Percentiles rank a stretch among this genome's conserved stretches.
Conservation (phyloP, 2,797 vertebrate species). For the Allobates femoralis region DNA sequence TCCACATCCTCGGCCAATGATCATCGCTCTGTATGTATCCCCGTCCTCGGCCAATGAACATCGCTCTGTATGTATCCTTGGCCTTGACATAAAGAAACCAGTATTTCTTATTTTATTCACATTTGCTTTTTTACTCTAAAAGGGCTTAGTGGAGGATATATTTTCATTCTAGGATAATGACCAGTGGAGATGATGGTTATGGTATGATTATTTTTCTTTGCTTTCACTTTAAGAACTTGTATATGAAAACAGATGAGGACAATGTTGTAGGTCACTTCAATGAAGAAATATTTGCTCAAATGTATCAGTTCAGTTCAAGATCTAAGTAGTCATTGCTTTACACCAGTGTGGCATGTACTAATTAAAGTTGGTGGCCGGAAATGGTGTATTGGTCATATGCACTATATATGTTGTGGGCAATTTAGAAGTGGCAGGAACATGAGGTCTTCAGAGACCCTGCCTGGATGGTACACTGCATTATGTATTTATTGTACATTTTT, state of each 20-base stretch:
- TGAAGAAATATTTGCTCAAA: background rate
- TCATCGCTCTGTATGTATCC: background rate
- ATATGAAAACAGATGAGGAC: background rate
- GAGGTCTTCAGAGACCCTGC: background rate
- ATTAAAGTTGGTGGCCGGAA: background rate
- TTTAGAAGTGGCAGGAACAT: background rate
- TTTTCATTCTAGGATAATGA: background rate
- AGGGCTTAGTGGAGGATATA: background rate
- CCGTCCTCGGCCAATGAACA: background rate
- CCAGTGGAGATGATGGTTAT: background rate
- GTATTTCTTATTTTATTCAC: slow-evolving; percentile 12
- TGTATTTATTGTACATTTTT: background rate
- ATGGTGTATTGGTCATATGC: background rate
- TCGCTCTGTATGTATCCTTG: background rate
- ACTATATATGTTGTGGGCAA: background rate
- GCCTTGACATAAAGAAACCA: background rate
- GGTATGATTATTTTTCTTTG: background rate
- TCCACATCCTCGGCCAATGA: background rate
- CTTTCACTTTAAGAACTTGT: background rate
- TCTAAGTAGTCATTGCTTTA: background rate
- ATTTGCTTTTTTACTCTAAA: background rate
- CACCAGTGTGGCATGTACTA: background rate
- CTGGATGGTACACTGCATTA: background rate
- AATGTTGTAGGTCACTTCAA: background rate
- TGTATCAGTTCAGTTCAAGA: background rate